Percentiles rank a stretch among this genome's conserved stretches.
These are phyloP conservation scores for Sprattus sprattus DNA, from an alignment of 2,113 vertebrate species.

Conservation along the genomic window DNA sequence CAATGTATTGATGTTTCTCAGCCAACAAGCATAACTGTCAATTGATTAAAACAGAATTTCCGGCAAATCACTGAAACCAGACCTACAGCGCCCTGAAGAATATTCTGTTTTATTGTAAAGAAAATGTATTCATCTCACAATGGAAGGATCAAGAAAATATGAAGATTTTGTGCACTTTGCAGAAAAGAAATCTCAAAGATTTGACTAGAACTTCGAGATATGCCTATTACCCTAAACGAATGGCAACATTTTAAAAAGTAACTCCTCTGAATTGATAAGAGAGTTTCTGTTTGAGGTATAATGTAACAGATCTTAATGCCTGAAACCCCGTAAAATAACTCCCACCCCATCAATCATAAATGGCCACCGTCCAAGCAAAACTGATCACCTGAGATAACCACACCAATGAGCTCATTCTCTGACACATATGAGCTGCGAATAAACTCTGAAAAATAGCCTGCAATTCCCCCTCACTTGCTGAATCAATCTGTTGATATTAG, in stretches of 20 bases:
- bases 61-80: not conserved
- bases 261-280: not conserved
- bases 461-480: not conserved
- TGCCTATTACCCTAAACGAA: not conserved
- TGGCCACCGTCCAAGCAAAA: not conserved
- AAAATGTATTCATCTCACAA: not conserved
- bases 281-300: not conserved
- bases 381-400: slow-evolving; percentile 3
- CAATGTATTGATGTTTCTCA: not conserved
- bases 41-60: slow-evolving; percentile 4
- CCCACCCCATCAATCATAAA: not conserved
- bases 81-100: not conserved
- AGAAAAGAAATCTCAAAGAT: not conserved
- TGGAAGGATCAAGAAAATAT: not conserved
- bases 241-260: not conserved
- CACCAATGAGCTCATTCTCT: not conserved
- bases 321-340: not conserved
- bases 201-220: too few species aligned
- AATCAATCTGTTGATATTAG: slow-evolving; percentile 18
- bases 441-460: not conserved
- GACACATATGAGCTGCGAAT: not conserved
- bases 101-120: not conserved
- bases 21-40: not conserved
- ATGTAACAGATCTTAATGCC: not conserved
- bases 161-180: not conserved